phyloP scores from a whole-genome alignment of 2,113 vertebrate species.

The Melanerpes formicivorus region DNA sequence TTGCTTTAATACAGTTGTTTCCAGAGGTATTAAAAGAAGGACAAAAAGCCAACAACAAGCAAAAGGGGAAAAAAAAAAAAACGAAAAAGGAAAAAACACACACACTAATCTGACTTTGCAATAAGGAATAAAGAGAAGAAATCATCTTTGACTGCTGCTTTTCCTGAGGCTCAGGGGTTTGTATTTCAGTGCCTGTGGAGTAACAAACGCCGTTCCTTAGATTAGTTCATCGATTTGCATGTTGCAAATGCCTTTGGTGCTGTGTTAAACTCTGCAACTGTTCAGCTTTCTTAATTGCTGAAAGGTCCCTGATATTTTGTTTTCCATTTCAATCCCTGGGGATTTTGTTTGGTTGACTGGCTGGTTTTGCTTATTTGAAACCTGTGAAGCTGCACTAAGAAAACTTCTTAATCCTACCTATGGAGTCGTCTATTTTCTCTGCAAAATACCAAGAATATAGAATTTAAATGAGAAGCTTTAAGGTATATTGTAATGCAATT shows the following conservation, averaged over 20 bases:
- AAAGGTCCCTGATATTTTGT: not conserved
- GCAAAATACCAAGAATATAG: not conserved
- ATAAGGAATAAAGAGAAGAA: not conserved
- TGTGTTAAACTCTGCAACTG: not conserved
- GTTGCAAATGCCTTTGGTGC: not conserved
- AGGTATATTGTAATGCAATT: not conserved
- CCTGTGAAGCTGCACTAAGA: not conserved
- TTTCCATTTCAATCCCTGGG: not conserved
- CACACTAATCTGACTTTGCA: not conserved
- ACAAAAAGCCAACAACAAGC: no score
- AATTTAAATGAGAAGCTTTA: not conserved
- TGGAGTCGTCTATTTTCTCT: not conserved
- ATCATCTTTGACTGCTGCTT: not conserved
- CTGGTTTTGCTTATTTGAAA: constrained; percentile 5
- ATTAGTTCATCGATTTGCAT: not conserved
- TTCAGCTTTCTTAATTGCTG: not conserved
- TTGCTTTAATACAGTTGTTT: not conserved
- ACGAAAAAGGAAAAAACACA: no score
- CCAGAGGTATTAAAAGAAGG: not conserved
- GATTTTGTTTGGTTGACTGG: not conserved
- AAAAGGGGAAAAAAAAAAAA: not conserved
- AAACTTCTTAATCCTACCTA: constrained; percentile 6
- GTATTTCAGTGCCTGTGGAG: not conserved
- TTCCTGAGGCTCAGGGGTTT: not conserved
- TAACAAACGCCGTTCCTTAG: not conserved